These are phyloP conservation scores for Chloromyia formosa DNA, from an alignment of 2,888 invertebrate genomes.

Conservation along the genomic window DNA sequence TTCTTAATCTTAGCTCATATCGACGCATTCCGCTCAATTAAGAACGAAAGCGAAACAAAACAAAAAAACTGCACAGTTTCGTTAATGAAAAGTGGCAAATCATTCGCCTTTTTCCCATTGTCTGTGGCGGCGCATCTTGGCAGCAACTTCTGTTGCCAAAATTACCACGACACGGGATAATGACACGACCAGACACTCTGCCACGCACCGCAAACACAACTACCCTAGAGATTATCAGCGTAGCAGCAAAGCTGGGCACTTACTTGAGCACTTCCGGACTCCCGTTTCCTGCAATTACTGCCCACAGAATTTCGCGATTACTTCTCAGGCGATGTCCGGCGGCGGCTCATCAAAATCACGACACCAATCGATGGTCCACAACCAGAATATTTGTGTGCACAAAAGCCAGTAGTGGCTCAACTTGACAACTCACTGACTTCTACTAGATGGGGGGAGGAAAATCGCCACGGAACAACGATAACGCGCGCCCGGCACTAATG, in stretches of 20 bases:
- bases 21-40: neutral
- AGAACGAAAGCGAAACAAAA: neutral
- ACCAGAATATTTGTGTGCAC: neutral
- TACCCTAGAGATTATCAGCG: neutral
- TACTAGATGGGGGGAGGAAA: too few species aligned
- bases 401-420: too few species aligned
- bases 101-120: too few species aligned
- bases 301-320: neutral
- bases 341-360: neutral
- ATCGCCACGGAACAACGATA: neutral
- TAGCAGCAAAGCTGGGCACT: neutral
- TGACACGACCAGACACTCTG: too few species aligned
- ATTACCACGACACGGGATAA: too few species aligned
- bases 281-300: constrained; percentile 24
- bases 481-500: neutral
- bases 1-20: too few species aligned
- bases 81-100: neutral
- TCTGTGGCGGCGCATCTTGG: neutral
- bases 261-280: constrained; percentile 28
- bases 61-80: neutral
- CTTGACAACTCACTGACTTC: neutral
- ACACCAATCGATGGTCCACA: neutral
- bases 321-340: neutral
- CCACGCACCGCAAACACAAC: constrained; percentile 21
- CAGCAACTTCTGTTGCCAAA: neutral